Evolutionary conservation across 2,113 vertebrate species (phyloP).

Genomic region (Hassar affinis): DNA sequence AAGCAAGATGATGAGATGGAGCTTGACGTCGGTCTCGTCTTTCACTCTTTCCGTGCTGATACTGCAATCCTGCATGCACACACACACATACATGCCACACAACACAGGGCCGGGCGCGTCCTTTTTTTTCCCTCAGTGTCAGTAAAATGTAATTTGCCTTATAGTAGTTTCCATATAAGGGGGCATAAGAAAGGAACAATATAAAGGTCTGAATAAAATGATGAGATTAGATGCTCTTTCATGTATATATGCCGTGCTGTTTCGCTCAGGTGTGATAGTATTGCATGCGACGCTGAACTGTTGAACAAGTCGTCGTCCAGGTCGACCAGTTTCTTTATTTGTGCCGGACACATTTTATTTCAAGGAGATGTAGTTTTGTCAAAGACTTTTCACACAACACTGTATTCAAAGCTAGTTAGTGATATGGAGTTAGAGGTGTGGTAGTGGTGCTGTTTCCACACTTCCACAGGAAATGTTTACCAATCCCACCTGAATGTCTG

Average conservation of each 20-base stretch:
- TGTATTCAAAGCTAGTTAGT: neutral
- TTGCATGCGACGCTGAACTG: neutral
- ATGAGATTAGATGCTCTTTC: neutral
- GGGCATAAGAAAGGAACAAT: too few relatives aligned
- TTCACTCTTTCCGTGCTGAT: slow-evolving; percentile 51
- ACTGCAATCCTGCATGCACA: slow-evolving; percentile 11
- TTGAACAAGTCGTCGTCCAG: neutral
- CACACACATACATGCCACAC: neutral
- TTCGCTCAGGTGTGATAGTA: neutral
- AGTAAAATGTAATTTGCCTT: too few relatives aligned
- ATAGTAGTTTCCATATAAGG: neutral
- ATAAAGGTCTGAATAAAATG: neutral
- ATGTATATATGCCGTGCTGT: neutral
- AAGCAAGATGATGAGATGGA: slow-evolving; percentile 65
- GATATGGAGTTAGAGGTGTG: neutral
- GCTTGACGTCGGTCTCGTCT: slow-evolving; percentile 53
- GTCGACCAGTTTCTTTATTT: neutral
- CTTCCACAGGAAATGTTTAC: neutral
- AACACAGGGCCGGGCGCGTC: neutral
- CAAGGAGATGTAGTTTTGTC: neutral
- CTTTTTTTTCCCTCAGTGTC: neutral
- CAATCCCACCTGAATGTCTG: neutral
- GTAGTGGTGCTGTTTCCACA: neutral
- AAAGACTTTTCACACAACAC: neutral
- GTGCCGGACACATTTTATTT: neutral